Conservation (phyloP, 1,140 invertebrate species). For the Hydropsyche tenuis region DNA sequence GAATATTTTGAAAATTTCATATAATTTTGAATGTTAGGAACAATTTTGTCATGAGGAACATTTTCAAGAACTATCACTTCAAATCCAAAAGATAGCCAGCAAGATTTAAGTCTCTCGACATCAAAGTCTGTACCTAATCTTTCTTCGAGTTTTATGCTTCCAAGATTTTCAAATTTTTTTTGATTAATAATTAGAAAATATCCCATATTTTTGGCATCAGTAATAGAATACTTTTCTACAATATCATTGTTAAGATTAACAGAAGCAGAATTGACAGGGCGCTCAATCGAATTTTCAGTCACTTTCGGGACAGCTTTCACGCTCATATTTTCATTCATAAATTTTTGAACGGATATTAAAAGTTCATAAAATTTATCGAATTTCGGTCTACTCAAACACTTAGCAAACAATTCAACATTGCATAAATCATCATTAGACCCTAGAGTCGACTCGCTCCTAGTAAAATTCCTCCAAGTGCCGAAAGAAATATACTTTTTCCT, state of each 20-base stretch:
- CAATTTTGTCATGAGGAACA: background rate
- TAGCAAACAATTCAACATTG: background rate
- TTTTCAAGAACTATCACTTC: slow-evolving; percentile 1
- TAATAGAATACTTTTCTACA: slow-evolving; percentile 27
- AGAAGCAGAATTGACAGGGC: background rate
- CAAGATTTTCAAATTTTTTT: background rate
- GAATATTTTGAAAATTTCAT: background rate
- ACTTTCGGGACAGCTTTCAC: background rate
- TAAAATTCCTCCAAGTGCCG: slow-evolving; percentile 23
- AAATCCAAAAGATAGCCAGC: slow-evolving; percentile 22
- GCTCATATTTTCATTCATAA: background rate
- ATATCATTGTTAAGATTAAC: background rate
- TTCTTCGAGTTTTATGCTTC: background rate
- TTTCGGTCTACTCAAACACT: background rate
- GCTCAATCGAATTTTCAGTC: background rate
- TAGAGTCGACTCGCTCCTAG: background rate
- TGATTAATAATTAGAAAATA: slow-evolving; percentile 30
- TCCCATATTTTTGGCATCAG: slow-evolving; percentile 13
- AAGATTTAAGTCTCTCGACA: slow-evolving; percentile 1
- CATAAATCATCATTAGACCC: background rate
- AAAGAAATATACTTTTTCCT: slow-evolving; percentile 22
- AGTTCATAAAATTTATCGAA: slow-evolving; percentile 10
- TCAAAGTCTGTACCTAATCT: slow-evolving; percentile 28
- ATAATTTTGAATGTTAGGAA: background rate
- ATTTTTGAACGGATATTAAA: slow-evolving; percentile 9